Base-by-base conservation (phyloP, 2,113 vertebrate genomes). In the Megaceryle maxima region DNA sequence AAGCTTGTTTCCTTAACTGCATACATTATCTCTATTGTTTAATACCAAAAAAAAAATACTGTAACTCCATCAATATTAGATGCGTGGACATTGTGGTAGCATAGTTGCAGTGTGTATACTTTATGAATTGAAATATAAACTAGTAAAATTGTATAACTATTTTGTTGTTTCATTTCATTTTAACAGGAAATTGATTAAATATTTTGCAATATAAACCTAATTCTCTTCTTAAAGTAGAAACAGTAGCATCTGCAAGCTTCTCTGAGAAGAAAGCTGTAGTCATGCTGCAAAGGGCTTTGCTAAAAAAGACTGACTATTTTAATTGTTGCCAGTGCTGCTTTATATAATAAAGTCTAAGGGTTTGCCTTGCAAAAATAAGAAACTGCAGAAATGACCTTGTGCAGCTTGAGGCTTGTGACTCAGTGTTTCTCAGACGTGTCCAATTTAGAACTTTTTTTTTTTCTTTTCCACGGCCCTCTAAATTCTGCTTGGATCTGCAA, bases 111-210 rank as follows among this genome's bases (percentile, higher is more conserved):
- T 99, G 98, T 99, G 99, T 99, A 99, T 98, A 98, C 98, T 98
- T 98, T 98, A 99, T 98, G 98, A 98, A 98, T 97, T 99, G 98
- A 99, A 99, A 98, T 99, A 99, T 99, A 99, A 99, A 98, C 97
- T 95, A 98, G 98, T 98, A 98, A 98, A 98, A 97, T 96, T 98
- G 97, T 98, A 97, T 97, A 96, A 97, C 95, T 97, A 57, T 97
- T 96, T 96, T 94, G 96, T 97, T 93, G 97, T 97, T 97, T 96
- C 96, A 86, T 97, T 97, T 98, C 93, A 97, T 98, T 98, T 97
- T 92, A 96, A 97, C 81, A 96, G 73, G 77, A 97, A 97, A 96
- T 60, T 66, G 86, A 97, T 98, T 97, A 97, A 97, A 97, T 97
- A 97, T 97, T 98, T 97, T 98, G 96, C 92, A 94, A 96, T 90